A percentile compares a stretch with the other conserved stretches of the same genome.
These are phyloP conservation scores for Archocentrus centrarchus DNA, from an alignment of 2,113 vertebrate genomes.

Conservation along the genomic window DNA sequence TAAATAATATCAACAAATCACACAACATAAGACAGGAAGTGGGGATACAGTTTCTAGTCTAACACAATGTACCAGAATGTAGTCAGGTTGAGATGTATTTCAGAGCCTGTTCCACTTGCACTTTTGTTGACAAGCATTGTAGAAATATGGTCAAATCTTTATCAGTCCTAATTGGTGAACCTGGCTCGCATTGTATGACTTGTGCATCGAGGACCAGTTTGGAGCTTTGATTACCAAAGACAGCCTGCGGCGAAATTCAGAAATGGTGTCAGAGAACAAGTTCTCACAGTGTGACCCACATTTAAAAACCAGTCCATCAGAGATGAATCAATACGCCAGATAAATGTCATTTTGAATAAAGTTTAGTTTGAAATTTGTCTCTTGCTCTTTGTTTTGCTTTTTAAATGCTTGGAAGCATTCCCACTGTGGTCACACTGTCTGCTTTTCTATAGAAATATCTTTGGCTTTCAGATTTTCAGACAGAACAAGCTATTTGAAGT, in stretches of 20 bases:
- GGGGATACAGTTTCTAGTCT: too few relatives aligned
- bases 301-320: neutral
- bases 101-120: neutral
- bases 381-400: neutral
- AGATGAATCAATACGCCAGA: neutral
- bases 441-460: neutral
- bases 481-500: too few relatives aligned
- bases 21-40: too few relatives aligned
- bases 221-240: neutral
- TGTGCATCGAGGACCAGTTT: neutral
- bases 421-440: neutral
- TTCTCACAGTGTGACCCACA: conserved; percentile 4
- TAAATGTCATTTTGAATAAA: neutral
- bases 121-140: neutral
- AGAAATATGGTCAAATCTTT: neutral
- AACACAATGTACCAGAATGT: too few relatives aligned
- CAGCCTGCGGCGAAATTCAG: neutral
- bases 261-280: neutral
- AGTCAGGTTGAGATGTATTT: neutral
- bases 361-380: neutral
- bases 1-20: too few relatives aligned
- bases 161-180: neutral
- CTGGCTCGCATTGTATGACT: neutral
- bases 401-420: neutral
- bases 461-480: neutral